These are phyloP conservation scores for Drosophila prostipennis DNA, from an alignment of 2,888 invertebrate species.

Conservation along the genomic window DNA sequence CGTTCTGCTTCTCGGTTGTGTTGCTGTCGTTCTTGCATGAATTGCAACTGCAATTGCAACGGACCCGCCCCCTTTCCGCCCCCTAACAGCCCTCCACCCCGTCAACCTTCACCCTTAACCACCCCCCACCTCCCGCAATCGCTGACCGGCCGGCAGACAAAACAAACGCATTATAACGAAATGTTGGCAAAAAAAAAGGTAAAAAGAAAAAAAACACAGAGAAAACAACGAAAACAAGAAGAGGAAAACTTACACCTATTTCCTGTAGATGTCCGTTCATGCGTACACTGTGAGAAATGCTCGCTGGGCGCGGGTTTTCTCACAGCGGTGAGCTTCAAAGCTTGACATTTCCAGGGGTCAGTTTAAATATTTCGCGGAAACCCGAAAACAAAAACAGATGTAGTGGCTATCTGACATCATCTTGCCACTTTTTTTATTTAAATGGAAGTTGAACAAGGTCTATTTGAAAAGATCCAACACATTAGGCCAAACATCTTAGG, in stretches of 20 bases:
- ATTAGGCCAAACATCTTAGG: constrained; percentile 6
- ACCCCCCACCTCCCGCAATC: background rate
- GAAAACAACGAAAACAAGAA: constrained; percentile 39
- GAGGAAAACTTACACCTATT: constrained; percentile 54
- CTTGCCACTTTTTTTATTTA: background rate
- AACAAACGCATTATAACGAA: constrained; percentile 56
- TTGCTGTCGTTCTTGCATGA: constrained; percentile 53
- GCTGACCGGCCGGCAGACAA: constrained; percentile 38
- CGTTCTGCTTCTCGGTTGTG: constrained; percentile 43
- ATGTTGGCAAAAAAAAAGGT: constrained; percentile 37
- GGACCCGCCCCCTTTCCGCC: constrained; percentile 24
- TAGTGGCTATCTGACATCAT: constrained; percentile 27
- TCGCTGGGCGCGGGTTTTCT: background rate
- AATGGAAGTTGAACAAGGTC: constrained; percentile 11
- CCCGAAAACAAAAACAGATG: constrained; percentile 23
- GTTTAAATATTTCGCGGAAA: constrained; percentile 11
- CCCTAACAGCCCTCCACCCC: constrained; percentile 12
- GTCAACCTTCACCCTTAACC: constrained; percentile 1
- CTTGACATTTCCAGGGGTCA: constrained; percentile 35
- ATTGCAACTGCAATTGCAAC: constrained; percentile 40
- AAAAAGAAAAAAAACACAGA: background rate
- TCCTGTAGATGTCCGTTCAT: constrained; percentile 47
- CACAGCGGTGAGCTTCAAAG: constrained; percentile 33
- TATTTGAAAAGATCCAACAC: constrained; percentile 17
- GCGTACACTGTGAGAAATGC: constrained; percentile 44